Base-by-base conservation (phyloP, 2,797 vertebrate species). In the Microctenopoma steveboyesi region DNA sequence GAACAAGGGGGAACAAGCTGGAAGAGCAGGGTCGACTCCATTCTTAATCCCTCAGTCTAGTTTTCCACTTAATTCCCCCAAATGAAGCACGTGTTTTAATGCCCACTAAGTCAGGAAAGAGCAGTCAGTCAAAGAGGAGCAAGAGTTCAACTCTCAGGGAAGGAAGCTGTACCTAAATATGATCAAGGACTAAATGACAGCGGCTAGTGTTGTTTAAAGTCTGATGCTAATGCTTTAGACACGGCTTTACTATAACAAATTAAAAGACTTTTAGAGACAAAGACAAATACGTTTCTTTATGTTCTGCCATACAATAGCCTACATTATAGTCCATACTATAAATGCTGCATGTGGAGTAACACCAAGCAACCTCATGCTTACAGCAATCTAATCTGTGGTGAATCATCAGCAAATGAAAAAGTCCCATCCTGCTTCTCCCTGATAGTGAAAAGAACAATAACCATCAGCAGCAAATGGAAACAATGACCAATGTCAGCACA, bases 321-420 rank as follows among this genome's bases (percentile, higher is more conserved):
- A 49, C 59, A 58, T 57, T 69, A n/a, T 55, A 48, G 3, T 7
- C 6, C 7, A 15, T 11, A 45, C 14, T 46, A 39, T 43, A 40
- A 47, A 47, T 33, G 27, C 42, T 28, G 76, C 28, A 47, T 73
- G 75, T 68, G 57, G 67, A 62, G 67, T 56, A 72, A 72, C 79
- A 81, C 80, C 18, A n/a, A 68, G 67, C 46, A 85, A 87, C 86
- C 74, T 84, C 77, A 56, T 25, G 50, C 82, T 68, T 2, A 60
- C 61, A 18, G 63, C 69, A 61, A 73, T 83, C 79, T 92, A 91
- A 93, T 93, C 92, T 83, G 82, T 62, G 68, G 76, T 86, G 88
- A 92, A 91, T 93, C 92, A 93, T 90, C 91, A 92, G 87, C 86
- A 93, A 92, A 86, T 72, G 91, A 87, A 91, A 83, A 82, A 75